A percentile compares a stretch with the other conserved stretches of the same genome.
phyloP scores from a whole-genome alignment of 2,113 vertebrate species.

The Microtus pennsylvanicus region DNA sequence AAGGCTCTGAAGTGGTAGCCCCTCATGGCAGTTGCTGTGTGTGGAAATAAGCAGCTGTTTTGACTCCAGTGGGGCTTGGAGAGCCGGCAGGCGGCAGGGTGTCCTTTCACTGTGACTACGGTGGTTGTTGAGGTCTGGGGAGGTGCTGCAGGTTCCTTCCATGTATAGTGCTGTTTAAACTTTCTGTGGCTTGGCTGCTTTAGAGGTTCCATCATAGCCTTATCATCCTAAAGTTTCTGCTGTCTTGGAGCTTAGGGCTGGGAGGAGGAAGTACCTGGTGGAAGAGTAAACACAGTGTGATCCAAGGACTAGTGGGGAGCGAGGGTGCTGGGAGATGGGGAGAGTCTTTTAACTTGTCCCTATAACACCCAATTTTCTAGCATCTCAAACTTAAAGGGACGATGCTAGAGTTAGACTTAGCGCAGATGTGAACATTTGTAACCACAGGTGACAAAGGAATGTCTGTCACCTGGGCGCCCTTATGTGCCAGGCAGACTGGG shows the following conservation, averaged over 20 bases:
- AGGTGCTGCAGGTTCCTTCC: not conserved
- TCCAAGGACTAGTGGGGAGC: accelerated
- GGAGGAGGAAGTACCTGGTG: accelerated
- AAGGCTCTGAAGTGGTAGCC: not conserved
- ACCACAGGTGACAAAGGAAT: accelerated
- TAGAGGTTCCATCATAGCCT: not conserved
- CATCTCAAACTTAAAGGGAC: not conserved
- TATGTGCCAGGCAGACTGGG: accelerated
- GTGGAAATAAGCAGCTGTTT: no score
- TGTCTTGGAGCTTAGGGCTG: not conserved
- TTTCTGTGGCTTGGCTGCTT: accelerated
- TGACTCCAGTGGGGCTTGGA: not conserved
- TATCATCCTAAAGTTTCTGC: not conserved
- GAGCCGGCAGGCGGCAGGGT: not conserved
- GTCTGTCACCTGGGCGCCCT: not conserved
- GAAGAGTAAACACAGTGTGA: accelerated
- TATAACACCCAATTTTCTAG: not conserved
- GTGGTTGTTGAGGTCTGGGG: not conserved
- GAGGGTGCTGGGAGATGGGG: no score
- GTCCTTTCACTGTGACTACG: no score
- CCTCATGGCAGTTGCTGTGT: accelerated
- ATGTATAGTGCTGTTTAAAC: not conserved
- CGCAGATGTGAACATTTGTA: not conserved
- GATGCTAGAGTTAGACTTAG: not conserved
- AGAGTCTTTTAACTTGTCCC: accelerated